These are phyloP conservation scores for Cheilinus undulatus DNA, from an alignment of 2,113 vertebrate species.

Conservation along the genomic window DNA sequence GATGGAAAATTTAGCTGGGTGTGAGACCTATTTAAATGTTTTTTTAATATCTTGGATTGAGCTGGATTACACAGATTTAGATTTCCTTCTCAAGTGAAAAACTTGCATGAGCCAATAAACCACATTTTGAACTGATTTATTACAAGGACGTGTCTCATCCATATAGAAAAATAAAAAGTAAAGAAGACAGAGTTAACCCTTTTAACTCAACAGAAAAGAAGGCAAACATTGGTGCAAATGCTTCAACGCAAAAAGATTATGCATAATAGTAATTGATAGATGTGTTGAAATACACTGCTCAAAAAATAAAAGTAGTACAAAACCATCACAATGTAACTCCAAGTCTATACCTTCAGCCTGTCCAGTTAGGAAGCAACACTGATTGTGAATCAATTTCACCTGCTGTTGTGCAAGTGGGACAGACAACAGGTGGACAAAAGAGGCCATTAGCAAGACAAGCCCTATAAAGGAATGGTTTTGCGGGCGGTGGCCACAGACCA, in stretches of 20 bases:
- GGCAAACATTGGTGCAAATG: background rate
- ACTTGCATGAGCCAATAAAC: slow-evolving; percentile 26
- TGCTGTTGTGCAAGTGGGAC: too few species aligned
- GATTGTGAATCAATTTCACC: too few species aligned
- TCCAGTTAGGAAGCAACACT: too few species aligned
- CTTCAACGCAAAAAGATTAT: background rate
- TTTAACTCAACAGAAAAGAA: background rate
- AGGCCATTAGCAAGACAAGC: too few species aligned
- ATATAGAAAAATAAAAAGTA: background rate
- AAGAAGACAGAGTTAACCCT: background rate
- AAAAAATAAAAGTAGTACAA: too few species aligned
- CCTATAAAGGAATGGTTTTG: too few species aligned
- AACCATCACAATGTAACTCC: too few species aligned
- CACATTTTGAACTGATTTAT: slow-evolving; percentile 24
- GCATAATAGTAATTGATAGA: too few species aligned
- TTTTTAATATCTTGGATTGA: slow-evolving; percentile 27
- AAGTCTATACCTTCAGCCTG: too few species aligned
- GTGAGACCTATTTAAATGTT: slow-evolving; percentile 5
- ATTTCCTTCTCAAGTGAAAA: slow-evolving; percentile 28
- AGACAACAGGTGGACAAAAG: too few species aligned
- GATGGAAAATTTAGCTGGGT: slow-evolving; percentile 49
- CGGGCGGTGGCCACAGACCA: too few species aligned
- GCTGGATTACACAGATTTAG: slow-evolving; percentile 27
- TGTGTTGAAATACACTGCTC: too few species aligned
- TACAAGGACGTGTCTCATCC: slow-evolving; percentile 3